Evolutionary conservation across 2,888 invertebrate species (phyloP).

Genomic region (Drosophila fulvimacula): DNA sequence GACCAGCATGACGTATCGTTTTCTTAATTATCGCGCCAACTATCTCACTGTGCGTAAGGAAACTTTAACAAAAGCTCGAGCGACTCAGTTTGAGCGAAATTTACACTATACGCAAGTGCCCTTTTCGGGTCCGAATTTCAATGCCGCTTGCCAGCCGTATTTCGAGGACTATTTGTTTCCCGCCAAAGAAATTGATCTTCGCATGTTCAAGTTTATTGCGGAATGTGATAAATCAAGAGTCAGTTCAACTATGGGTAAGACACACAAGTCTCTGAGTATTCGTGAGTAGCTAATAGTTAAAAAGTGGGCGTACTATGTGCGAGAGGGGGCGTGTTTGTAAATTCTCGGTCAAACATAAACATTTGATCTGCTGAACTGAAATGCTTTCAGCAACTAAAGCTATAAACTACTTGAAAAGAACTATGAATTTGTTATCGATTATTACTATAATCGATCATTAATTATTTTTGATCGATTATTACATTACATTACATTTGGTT

Average conservation of each 20-base stretch:
- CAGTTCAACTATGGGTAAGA: not conserved
- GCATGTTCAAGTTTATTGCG: conserved; percentile 59
- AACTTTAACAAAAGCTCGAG: not conserved
- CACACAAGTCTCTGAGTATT: not conserved
- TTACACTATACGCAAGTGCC: conserved; percentile 51
- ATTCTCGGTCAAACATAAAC: too few relatives aligned
- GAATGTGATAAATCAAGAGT: conserved; percentile 51
- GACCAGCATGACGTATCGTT: conserved; percentile 67
- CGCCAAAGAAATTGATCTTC: conserved; percentile 49
- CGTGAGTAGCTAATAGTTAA: conserved; percentile 35
- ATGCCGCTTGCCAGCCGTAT: conserved; percentile 32
- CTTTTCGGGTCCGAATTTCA: conserved; percentile 63
- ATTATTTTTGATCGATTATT: too few relatives aligned
- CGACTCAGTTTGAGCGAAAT: conserved; percentile 27
- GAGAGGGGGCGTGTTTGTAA: too few relatives aligned
- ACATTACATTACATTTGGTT: too few relatives aligned
- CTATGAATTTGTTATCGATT: too few relatives aligned
- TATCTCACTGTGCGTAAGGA: not conserved
- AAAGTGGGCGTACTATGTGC: too few relatives aligned
- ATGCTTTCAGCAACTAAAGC: too few relatives aligned
- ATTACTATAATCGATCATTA: too few relatives aligned
- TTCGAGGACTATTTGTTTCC: conserved; percentile 14
- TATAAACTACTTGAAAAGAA: too few relatives aligned
- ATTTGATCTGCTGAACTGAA: too few relatives aligned
- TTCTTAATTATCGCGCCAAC: conserved; percentile 64